phyloP scores from a whole-genome alignment of 2,113 vertebrate genomes.

The Lonchura striata region DNA sequence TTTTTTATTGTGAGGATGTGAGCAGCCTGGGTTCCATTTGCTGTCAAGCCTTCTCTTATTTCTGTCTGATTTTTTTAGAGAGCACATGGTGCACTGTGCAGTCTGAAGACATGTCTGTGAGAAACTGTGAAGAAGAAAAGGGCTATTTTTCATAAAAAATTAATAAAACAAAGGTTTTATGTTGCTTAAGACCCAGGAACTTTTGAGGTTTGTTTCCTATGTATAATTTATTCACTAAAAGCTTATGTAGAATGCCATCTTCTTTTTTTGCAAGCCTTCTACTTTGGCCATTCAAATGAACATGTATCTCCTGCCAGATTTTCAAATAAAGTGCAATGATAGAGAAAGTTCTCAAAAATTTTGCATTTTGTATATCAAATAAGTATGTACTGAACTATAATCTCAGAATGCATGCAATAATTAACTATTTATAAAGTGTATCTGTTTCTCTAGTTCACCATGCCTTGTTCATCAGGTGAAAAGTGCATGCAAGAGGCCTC shows the following conservation, averaged over 20 bases:
- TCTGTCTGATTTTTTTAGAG: background rate
- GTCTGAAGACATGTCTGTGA: background rate
- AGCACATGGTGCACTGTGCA: rapidly evolving
- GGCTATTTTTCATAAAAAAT: background rate
- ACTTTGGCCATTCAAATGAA: background rate
- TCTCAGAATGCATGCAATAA: background rate
- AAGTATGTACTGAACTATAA: background rate
- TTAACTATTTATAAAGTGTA: background rate
- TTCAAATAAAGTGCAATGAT: background rate
- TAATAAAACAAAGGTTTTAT: background rate
- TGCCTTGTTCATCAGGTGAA: background rate
- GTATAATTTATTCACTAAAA: background rate
- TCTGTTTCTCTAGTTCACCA: background rate
- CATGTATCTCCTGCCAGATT: background rate
- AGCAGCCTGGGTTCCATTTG: background rate
- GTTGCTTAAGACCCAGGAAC: background rate
- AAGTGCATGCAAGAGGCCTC: background rate
- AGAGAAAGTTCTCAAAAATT: background rate
- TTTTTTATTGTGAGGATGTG: background rate
- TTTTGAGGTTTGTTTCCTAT: background rate
- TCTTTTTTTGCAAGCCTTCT: background rate
- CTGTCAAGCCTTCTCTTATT: background rate
- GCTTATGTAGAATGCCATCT: background rate
- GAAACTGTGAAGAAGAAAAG: background rate
- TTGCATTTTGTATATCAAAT: background rate